Evolutionary conservation across 2,113 vertebrate species (phyloP).

Genomic region (Lontra canadensis): DNA sequence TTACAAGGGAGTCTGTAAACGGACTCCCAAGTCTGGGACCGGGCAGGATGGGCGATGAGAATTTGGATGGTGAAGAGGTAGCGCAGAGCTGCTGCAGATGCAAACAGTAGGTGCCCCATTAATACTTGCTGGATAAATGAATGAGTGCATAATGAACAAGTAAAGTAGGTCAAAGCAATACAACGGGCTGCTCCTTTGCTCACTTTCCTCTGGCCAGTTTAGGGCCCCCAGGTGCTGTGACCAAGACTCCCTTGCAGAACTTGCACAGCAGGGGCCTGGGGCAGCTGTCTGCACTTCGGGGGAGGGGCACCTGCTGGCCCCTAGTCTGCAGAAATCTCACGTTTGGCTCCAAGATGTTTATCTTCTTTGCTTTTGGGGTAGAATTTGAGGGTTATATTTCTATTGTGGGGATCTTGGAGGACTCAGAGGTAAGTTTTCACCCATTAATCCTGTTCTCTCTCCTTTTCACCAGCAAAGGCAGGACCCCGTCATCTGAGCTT

Average conservation of each 20-base stretch:
- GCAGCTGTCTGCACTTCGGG: not conserved
- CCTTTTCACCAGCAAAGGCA: not conserved
- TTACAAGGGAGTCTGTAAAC: not conserved
- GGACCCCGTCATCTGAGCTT: not conserved
- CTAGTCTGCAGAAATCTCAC: not conserved
- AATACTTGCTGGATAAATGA: not conserved
- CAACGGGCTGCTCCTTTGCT: not conserved
- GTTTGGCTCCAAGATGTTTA: not conserved
- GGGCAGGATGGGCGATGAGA: not conserved
- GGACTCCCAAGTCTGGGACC: not conserved
- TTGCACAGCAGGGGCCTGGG: rapidly evolving
- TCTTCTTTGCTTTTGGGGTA: not conserved
- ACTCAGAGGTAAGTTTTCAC: not conserved
- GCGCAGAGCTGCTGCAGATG: rapidly evolving
- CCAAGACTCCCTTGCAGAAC: not conserved
- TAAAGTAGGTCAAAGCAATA: not conserved
- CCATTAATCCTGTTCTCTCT: not conserved
- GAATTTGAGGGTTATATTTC: not conserved
- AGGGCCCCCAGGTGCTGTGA: too few species aligned
- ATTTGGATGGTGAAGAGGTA: not conserved
- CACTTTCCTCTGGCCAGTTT: not conserved
- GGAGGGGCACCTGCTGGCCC: not conserved
- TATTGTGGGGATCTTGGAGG: not conserved
- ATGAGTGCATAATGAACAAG: not conserved
- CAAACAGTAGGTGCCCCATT: not conserved